These are phyloP conservation scores for Trichoplusia ni DNA, from an alignment of 1,140 invertebrate species.

Conservation along the genomic window DNA sequence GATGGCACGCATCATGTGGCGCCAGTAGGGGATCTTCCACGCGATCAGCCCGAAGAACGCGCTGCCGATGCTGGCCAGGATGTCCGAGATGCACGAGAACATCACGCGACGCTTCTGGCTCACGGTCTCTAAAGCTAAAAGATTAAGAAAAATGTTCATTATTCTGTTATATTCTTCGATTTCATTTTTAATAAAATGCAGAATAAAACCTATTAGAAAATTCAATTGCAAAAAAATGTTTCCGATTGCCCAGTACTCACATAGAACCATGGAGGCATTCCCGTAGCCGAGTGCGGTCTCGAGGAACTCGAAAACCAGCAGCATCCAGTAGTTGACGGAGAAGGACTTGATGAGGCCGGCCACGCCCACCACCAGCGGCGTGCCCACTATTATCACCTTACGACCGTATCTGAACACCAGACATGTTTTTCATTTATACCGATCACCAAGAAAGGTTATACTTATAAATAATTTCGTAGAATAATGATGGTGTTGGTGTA, in stretches of 20 bases:
- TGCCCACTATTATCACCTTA: constrained; percentile 70
- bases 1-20: constrained; percentile 84
- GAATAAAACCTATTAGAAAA: too few species aligned
- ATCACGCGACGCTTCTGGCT: constrained; percentile 69
- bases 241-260: too few species aligned
- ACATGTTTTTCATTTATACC: not conserved
- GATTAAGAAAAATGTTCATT: not conserved
- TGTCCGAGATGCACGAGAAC: constrained; percentile 68
- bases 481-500: too few species aligned
- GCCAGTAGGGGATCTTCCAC: constrained; percentile 88
- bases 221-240: too few species aligned
- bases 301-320: constrained; percentile 82
- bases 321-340: constrained; percentile 82
- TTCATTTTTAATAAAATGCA: too few species aligned
- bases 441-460: too few species aligned
- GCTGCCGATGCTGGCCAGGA: constrained; percentile 82
- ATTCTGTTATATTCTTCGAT: too few species aligned
- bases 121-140: constrained; percentile 70
- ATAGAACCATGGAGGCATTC: constrained; percentile 82
- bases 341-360: constrained; percentile 82
- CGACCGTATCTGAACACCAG: constrained; percentile 78
- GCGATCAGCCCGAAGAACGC: constrained; percentile 87
- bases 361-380: constrained; percentile 71
- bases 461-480: too few species aligned
- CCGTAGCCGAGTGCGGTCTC: constrained; percentile 79